phyloP scores from a whole-genome alignment of 1,140 invertebrate species.

The Heliothis subflexa region DNA sequence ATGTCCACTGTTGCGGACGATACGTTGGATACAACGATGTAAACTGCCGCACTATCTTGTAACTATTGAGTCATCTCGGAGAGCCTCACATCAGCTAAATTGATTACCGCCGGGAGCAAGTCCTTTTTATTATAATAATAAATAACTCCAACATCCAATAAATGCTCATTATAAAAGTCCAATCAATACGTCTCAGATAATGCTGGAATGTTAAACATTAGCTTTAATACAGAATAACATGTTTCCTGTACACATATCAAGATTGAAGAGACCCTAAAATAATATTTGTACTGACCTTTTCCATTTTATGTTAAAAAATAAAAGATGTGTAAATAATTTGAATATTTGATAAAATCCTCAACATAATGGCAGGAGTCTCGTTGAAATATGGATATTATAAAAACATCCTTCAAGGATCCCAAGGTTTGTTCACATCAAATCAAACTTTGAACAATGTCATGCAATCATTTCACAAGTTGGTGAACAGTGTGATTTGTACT shows the following conservation, averaged over 20 bases:
- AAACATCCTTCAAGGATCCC: slow-evolving; percentile 56
- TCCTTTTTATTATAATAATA: slow-evolving; percentile 75
- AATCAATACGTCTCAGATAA: slow-evolving; percentile 80
- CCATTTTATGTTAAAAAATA: slow-evolving; percentile 57
- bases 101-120: slow-evolving; percentile 71
- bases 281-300: slow-evolving; percentile 80
- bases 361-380: slow-evolving; percentile 41
- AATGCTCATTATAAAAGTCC: slow-evolving; percentile 82
- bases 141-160: slow-evolving; percentile 82
- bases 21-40: slow-evolving; percentile 56
- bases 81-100: slow-evolving; percentile 78
- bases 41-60: slow-evolving; percentile 59
- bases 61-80: slow-evolving; percentile 67
- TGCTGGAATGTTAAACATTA: slow-evolving; percentile 86
- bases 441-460: slow-evolving; percentile 64
- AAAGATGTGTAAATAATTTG: slow-evolving; percentile 61
- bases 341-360: slow-evolving; percentile 52
- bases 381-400: slow-evolving; percentile 47
- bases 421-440: slow-evolving; percentile 56
- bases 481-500: slow-evolving; percentile 79
- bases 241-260: slow-evolving; percentile 67
- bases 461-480: slow-evolving; percentile 73
- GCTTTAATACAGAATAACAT: slow-evolving; percentile 81
- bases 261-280: slow-evolving; percentile 72
- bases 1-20: slow-evolving; percentile 54